A percentile compares a stretch with the other conserved stretches of the same genome.
Conservation (phyloP, 23 tunicate genomes). For the Trididemnum miniatum region DNA sequence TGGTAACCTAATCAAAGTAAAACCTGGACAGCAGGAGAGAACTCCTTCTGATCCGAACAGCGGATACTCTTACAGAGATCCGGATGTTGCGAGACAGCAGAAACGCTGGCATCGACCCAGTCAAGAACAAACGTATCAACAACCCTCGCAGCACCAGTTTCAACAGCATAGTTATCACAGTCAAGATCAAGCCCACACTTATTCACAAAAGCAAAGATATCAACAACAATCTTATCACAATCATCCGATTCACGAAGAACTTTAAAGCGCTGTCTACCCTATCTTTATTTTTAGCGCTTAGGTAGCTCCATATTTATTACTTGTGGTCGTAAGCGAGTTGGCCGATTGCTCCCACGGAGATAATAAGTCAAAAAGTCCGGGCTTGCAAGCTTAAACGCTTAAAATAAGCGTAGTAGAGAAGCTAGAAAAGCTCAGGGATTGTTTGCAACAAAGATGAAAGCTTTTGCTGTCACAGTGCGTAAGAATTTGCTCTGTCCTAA, state of each 20-base stretch:
- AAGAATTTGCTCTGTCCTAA: no score
- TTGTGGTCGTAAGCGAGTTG: no score
- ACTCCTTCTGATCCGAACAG: not conserved
- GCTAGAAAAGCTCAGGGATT: no score
- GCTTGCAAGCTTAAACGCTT: no score
- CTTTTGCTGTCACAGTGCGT: no score
- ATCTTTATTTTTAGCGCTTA: no score
- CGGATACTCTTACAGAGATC: constrained; percentile 1
- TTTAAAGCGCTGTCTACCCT: no score
- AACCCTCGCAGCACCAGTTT: constrained; percentile 3
- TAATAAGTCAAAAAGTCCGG: no score
- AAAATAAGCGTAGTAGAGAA: no score
- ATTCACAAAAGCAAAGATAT: not conserved
- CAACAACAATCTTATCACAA: constrained; percentile 4
- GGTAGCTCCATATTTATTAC: no score
- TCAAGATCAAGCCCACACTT: not conserved
- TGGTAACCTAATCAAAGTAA: constrained; percentile 60
- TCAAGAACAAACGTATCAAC: not conserved
- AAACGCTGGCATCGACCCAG: constrained; percentile 3
- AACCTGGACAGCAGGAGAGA: constrained; percentile 21
- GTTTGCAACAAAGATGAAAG: no score
- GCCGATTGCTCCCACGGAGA: no score
- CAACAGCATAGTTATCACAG: not conserved
- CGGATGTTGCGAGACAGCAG: not conserved
- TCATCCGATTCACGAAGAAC: constrained; percentile 30